phyloP scores from a whole-genome alignment of 2,888 invertebrate species.

The Cremastinae sp. region DNA sequence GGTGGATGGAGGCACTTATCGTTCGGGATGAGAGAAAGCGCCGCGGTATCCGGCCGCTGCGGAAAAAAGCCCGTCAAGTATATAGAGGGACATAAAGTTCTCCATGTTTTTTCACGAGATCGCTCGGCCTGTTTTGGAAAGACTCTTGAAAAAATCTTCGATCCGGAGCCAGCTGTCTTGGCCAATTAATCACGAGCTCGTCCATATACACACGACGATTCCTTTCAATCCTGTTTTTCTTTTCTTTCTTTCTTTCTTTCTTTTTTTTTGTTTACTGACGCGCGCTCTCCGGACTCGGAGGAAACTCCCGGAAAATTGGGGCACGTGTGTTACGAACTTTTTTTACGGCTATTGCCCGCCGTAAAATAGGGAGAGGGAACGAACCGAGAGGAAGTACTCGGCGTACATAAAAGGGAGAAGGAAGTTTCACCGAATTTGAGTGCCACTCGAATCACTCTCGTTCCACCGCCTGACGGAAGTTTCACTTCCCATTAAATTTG shows the following conservation, averaged over 20 bases:
- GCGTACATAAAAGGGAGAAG: constrained; percentile 13
- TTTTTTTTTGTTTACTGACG: constrained; percentile 1
- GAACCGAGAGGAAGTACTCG: not conserved
- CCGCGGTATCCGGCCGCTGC: constrained; percentile 1
- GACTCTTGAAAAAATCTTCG: constrained; percentile 35
- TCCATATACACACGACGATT: not conserved
- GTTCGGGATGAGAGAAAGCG: constrained; percentile 40
- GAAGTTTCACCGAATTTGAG: constrained; percentile 56
- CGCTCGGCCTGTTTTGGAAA: constrained; percentile 52
- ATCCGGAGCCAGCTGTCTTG: constrained; percentile 44
- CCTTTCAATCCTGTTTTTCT: constrained; percentile 2
- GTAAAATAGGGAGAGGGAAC: constrained; percentile 6
- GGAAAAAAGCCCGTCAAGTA: constrained; percentile 23
- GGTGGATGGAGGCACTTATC: constrained; percentile 16
- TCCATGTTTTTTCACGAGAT: constrained; percentile 57
- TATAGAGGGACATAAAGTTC: constrained; percentile 8
- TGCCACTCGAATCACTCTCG: constrained; percentile 62
- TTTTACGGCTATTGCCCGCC: constrained; percentile 10
- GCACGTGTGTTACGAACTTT: not conserved
- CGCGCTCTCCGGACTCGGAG: too few species aligned
- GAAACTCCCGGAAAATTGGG: too few species aligned
- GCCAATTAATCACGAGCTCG: constrained; percentile 32
- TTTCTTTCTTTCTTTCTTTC: not conserved
- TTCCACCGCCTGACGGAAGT: constrained; percentile 57
- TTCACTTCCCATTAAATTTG: constrained; percentile 57